Evolutionary conservation across 2,888 invertebrate species (phyloP).

Genomic region (Mechanitis mazaeus): DNA sequence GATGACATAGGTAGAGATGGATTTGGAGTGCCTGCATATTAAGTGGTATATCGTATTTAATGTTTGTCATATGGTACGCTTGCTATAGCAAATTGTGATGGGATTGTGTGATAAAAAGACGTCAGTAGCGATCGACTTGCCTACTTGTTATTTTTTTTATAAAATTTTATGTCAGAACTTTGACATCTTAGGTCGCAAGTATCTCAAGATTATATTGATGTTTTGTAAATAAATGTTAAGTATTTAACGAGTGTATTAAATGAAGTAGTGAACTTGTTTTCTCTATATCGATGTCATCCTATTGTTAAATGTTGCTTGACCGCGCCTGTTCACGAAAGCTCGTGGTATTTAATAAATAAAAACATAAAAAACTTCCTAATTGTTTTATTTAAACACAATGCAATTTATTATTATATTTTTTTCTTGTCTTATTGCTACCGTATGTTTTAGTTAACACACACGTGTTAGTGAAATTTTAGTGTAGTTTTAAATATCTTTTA

Average conservation of each 20-base stretch:
- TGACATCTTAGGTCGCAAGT: constrained; percentile 6
- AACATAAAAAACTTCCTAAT: too few species aligned
- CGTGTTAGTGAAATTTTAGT: too few species aligned
- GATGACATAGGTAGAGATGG: constrained; percentile 13
- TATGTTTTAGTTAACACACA: too few species aligned
- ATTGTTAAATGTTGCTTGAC: too few species aligned
- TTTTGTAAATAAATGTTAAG: constrained; percentile 36
- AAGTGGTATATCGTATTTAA: constrained; percentile 7
- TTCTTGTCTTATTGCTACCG: too few species aligned
- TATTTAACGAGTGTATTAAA: constrained; percentile 28
- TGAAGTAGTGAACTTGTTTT: constrained; percentile 36
- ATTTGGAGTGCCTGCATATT: constrained; percentile 10
- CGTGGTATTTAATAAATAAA: too few species aligned
- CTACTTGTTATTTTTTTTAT: constrained; percentile 36
- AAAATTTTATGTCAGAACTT: constrained; percentile 30
- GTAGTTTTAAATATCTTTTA: too few species aligned
- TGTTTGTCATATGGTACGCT: constrained; percentile 7
- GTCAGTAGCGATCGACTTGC: constrained; percentile 12
- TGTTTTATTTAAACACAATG: too few species aligned
- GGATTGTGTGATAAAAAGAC: too few species aligned
- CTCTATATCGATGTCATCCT: constrained; percentile 31
- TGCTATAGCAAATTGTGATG: too few species aligned
- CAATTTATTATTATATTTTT: too few species aligned
- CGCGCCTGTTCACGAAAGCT: too few species aligned
- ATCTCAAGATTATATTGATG: constrained; percentile 13